These are phyloP conservation scores for Oryzias sinensis DNA, from an alignment of 2,797 vertebrate genomes.

Conservation along the genomic window DNA sequence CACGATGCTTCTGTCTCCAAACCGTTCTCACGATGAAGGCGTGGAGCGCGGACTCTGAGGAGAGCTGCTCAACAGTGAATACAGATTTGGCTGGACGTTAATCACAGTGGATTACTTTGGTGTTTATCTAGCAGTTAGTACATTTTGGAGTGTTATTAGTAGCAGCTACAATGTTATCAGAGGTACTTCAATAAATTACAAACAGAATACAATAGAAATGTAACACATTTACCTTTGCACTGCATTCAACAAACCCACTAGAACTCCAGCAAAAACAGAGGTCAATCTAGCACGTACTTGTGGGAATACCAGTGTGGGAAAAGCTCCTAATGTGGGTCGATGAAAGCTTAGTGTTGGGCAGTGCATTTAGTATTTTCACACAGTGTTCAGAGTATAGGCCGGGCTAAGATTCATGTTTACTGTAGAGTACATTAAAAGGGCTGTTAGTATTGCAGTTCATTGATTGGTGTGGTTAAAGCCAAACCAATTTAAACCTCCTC, in stretches of 20 bases:
- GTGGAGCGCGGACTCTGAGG: too few species aligned
- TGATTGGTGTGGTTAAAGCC: conserved; percentile 7
- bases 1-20: conserved; percentile 15
- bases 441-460: conserved; percentile 52
- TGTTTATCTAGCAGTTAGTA: conserved; percentile 69
- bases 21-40: too few species aligned
- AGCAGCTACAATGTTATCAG: conserved; percentile 34
- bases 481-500: conserved; percentile 52
- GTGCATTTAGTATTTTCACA: conserved; percentile 16
- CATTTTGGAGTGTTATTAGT: conserved; percentile 51
- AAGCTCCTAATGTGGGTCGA: conserved; percentile 45
- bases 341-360: conserved; percentile 55
- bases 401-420: conserved; percentile 14
- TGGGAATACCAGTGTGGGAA: conserved; percentile 61
- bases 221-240: conserved; percentile 17
- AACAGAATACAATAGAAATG: conserved; percentile 30
- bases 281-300: conserved; percentile 53
- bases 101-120: conserved; percentile 74
- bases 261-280: conserved; percentile 38
- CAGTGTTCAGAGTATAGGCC: conserved; percentile 34
- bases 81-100: conserved; percentile 51
- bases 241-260: conserved; percentile 30
- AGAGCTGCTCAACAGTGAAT: conserved; percentile 7
- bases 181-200: conserved; percentile 60
- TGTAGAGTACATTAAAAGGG: conserved; percentile 27